These are phyloP conservation scores for Eupithecia insigniata DNA, from an alignment of 2,888 invertebrate species.

Conservation along the genomic window DNA sequence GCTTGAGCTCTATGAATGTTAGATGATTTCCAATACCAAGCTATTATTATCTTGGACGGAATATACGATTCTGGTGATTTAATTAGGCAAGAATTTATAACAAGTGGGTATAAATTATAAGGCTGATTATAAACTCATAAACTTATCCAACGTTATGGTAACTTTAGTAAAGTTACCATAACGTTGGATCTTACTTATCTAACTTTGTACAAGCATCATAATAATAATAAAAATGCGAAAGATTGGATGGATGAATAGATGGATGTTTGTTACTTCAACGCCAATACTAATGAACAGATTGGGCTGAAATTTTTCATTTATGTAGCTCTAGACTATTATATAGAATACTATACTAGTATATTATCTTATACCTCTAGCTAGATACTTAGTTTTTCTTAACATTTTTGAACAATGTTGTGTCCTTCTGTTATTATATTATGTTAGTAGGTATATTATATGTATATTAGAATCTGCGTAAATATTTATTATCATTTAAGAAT, in stretches of 20 bases:
- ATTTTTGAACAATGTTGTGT: no score
- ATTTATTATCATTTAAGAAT: no score
- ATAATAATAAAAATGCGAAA: background rate
- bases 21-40: background rate
- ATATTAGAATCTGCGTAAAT: no score
- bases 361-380: no score
- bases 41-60: background rate
- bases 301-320: background rate
- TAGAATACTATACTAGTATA: no score
- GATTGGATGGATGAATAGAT: background rate
- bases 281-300: background rate
- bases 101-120: background rate
- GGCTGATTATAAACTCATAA: background rate
- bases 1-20: conserved; percentile 22
- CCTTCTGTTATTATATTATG: no score
- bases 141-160: no score
- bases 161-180: no score
- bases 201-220: background rate
- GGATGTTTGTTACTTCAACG: background rate
- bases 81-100: background rate
- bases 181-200: background rate
- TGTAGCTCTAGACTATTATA: background rate
- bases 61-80: background rate
- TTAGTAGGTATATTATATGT: no score
- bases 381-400: no score